Conservation (phyloP, 2,888 invertebrate genomes). For the Trichopria drosophilae region DNA sequence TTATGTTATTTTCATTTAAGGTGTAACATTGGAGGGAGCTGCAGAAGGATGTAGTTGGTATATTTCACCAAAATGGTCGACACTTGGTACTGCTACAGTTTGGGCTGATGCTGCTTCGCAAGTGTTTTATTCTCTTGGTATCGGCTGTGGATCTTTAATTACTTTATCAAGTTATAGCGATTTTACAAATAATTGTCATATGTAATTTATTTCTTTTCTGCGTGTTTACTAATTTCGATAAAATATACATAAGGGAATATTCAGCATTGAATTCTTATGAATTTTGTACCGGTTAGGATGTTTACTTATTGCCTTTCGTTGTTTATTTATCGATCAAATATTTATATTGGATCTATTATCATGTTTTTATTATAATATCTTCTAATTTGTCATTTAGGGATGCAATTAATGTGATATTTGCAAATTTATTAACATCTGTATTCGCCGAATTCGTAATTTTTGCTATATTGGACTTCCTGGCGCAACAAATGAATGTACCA, state of each 20-base stretch:
- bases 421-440: slow-evolving; percentile 73
- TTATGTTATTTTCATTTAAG: no score
- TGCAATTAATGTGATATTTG: slow-evolving; percentile 71
- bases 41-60: slow-evolving; percentile 73
- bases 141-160: slow-evolving; percentile 74
- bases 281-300: no score
- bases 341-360: no score
- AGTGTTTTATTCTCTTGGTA: slow-evolving; percentile 81
- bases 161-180: slow-evolving; percentile 76
- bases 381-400: slow-evolving; percentile 60
- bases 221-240: no score
- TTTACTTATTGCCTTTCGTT: no score
- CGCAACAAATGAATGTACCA: slow-evolving; percentile 67
- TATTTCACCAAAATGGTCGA: slow-evolving; percentile 72
- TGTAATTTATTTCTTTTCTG: slow-evolving; percentile 39
- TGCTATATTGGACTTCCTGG: slow-evolving; percentile 76
- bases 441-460: slow-evolving; percentile 82
- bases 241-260: no score
- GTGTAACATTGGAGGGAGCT: slow-evolving; percentile 72
- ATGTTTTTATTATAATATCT: no score
- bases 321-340: no score
- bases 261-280: no score
- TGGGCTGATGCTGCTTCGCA: slow-evolving; percentile 85
- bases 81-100: slow-evolving; percentile 67
- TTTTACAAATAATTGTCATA: slow-evolving; percentile 72